phyloP scores from a whole-genome alignment of 1,140 invertebrate genomes.

The Neodiprion virginianus region DNA sequence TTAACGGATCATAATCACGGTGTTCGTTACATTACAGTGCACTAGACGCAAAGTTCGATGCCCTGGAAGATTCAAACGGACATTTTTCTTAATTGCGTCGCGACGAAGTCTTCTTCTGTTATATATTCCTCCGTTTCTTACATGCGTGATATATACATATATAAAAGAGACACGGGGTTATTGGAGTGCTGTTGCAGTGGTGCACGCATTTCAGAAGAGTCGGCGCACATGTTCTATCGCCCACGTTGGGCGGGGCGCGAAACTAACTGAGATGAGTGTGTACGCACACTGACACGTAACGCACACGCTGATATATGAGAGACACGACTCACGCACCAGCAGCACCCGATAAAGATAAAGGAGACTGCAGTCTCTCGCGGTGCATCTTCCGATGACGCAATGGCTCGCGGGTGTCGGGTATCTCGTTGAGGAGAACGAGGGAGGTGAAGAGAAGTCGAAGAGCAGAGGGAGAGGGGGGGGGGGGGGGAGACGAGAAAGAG shows the following conservation, averaged over 20 bases:
- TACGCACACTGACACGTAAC: neutral
- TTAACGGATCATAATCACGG: no score
- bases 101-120: neutral
- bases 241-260: neutral
- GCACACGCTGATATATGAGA: neutral
- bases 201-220: no score
- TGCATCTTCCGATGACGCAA: neutral
- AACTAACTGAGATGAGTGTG: no score
- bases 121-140: neutral
- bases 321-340: neutral
- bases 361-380: neutral
- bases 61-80: neutral
- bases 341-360: neutral
- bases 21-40: no score
- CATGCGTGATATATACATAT: no score
- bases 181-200: no score
- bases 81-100: conserved; percentile 1
- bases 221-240: conserved; percentile 1
- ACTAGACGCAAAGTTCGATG: neutral
- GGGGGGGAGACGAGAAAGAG: neutral
- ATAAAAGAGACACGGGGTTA: no score
- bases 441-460: neutral
- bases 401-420: neutral
- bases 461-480: neutral
- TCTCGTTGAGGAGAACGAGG: neutral